Evolutionary conservation across 92 coral and sea anemone genomes (phyloP).

Genomic region (Ricordea florida): DNA sequence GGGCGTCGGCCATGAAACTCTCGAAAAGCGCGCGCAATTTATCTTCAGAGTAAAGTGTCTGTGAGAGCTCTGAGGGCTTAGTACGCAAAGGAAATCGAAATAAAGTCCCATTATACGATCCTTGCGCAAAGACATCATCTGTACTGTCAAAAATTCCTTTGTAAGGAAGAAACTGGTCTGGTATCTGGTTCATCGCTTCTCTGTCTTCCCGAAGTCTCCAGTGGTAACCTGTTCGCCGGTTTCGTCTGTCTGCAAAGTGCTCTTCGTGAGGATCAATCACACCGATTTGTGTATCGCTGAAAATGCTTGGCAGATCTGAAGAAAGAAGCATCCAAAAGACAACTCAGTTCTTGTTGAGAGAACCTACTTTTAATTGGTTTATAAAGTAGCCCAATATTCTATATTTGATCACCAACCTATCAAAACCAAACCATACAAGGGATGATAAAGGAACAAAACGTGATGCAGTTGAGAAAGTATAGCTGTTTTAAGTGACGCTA

Average conservation of each 20-base stretch:
- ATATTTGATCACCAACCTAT: too few species aligned
- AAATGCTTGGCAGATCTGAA: constrained; percentile 85
- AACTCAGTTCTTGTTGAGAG: too few species aligned
- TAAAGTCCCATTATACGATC: constrained; percentile 64
- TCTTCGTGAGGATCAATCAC: constrained; percentile 91
- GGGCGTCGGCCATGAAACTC: constrained; percentile 70
- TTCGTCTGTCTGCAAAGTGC: constrained; percentile 52
- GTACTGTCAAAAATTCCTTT: constrained; percentile 58
- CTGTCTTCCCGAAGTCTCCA: constrained; percentile 37
- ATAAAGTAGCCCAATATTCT: too few species aligned
- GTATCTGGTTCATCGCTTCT: constrained; percentile 7
- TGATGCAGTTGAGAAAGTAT: too few species aligned
- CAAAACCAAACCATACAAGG: too few species aligned
- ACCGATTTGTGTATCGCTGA: constrained; percentile 72
- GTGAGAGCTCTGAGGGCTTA: constrained; percentile 66
- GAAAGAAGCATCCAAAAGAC: background rate
- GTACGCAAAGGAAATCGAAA: constrained; percentile 84
- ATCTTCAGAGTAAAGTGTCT: constrained; percentile 69
- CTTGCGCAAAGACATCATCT: constrained; percentile 22
- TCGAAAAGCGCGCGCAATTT: constrained; percentile 64
- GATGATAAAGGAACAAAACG: too few species aligned
- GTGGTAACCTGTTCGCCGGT: constrained; percentile 62
- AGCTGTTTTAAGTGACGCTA: too few species aligned
- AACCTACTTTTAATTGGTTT: background rate
- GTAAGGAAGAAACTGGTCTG: constrained; percentile 81